Evolutionary conservation across 2,113 vertebrate genomes (phyloP).

Genomic region (Orthonyx spaldingii): DNA sequence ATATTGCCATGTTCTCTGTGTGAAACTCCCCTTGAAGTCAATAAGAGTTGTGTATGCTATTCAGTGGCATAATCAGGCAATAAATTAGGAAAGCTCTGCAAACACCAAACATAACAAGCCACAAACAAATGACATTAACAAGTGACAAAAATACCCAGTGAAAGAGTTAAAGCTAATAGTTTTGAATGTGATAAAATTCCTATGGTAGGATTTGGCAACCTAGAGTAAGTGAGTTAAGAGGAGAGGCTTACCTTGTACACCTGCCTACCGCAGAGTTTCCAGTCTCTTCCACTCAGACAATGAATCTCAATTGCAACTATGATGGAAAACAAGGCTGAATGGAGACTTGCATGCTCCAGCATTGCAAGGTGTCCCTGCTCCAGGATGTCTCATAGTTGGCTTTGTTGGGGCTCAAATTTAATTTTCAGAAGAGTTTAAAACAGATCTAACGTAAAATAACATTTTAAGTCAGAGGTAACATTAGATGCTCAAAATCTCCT

Average conservation of each 20-base stretch:
- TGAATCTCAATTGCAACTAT: background rate
- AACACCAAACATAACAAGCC: conserved; percentile 35
- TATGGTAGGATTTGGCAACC: background rate
- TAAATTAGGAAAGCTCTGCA: conserved; percentile 43
- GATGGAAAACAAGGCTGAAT: background rate
- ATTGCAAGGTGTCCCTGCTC: background rate
- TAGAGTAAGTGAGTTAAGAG: background rate
- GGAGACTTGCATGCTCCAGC: background rate
- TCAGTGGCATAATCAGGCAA: conserved; percentile 47
- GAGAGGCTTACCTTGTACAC: background rate
- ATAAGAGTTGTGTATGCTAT: conserved; percentile 9
- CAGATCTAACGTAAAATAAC: background rate
- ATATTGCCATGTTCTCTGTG: conserved; percentile 62
- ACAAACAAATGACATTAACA: background rate
- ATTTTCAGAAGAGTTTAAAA: background rate
- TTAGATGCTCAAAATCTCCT: background rate
- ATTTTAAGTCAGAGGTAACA: background rate
- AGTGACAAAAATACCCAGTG: conserved; percentile 23
- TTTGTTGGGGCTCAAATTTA: background rate
- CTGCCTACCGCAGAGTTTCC: background rate
- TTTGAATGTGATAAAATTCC: background rate
- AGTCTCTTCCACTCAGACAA: background rate
- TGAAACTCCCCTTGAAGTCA: conserved; percentile 48
- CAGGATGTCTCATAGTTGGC: background rate
- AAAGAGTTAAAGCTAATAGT: background rate